Percentiles rank a stretch among this genome's conserved stretches.
Conservation (phyloP, 1,140 invertebrate genomes). For the Campoletis sonorensis region DNA sequence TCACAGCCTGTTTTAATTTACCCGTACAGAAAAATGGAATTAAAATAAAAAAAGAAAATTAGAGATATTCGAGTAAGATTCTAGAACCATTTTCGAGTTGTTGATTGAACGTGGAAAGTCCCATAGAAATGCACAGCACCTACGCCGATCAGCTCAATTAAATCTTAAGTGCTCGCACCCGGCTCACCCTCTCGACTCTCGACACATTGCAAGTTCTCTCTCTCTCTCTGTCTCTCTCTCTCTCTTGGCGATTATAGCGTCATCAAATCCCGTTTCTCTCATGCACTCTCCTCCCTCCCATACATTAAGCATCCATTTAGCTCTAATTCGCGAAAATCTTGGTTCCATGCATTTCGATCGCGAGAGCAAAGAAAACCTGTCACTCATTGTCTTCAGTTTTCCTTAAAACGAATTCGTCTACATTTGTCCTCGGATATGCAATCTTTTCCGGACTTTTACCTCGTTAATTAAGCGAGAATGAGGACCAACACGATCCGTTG, state of each 20-base stretch:
- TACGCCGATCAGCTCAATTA: slow-evolving; percentile 44
- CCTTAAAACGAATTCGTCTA: background rate
- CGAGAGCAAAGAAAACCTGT: background rate
- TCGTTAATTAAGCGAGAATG: slow-evolving; percentile 26
- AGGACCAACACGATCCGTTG: background rate
- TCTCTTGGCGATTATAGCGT: slow-evolving; percentile 30
- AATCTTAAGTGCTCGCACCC: slow-evolving; percentile 44
- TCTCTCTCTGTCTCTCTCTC: too few species aligned
- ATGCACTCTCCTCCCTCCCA: background rate
- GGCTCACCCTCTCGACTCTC: slow-evolving; percentile 31
- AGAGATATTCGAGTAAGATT: background rate
- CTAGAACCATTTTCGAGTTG: background rate
- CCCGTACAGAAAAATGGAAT: too few species aligned
- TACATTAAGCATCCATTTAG: background rate
- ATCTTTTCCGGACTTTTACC: slow-evolving; percentile 23
- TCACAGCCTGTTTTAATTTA: too few species aligned
- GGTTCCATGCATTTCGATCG: background rate
- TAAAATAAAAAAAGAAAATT: background rate
- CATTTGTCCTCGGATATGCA: background rate
- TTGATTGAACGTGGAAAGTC: background rate
- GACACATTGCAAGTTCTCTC: slow-evolving; percentile 8
- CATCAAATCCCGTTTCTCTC: slow-evolving; percentile 12
- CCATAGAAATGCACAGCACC: slow-evolving; percentile 30
- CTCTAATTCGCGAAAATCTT: background rate
- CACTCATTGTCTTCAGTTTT: background rate